Evolutionary conservation across 2,888 invertebrate genomes (phyloP), one percentile per base, ranked within the genome.

Genomic region (Endotricha flammealis): DNA sequence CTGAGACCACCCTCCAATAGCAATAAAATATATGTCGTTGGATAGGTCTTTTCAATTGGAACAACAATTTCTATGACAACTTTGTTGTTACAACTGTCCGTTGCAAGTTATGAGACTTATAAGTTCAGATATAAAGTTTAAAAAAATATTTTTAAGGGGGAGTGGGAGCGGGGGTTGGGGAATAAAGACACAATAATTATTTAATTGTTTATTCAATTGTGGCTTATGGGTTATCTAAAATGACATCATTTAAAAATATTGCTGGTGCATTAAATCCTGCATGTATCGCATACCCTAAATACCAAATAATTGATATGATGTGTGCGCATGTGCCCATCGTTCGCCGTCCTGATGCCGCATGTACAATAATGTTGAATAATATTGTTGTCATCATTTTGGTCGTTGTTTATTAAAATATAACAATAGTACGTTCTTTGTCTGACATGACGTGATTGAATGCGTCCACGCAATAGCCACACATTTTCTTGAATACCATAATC

Each of bases 371-470:
- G 10, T 25, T 11, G 11, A 7, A 25, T 5, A 25, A 25, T 25
- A 25, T 25, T 25, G 11, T 12, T 25, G 25, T 25, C 25, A 4
- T 16, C 16, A 16, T 16, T 16, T 16, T 16, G 16, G 16, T 16
- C 6, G 16, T 16, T 16, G 12, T 25, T 9, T 11, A 36, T 32
- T 9, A 12, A 32, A 22, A 41, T 35, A 35, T 35, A 37, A 32
- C 25, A 32, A 13, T 32, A 25, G 16, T 32, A 25, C 25, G 24
- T 32, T 16, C 25, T 25, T 8, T 22, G 14, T 32, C 37, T 38
- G 7, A 38, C 25, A 32, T 38, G 32, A 9, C 32, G 17, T 2
- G 37, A 38, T 20, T 38, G 31, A 28, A 38, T 32, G 11, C 32
- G 32, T 12, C 37, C 31, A 11, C 37, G 25, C 17, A 28, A 32